phyloP scores from a whole-genome alignment of 2,113 vertebrate genomes.

The Uria aalge region DNA sequence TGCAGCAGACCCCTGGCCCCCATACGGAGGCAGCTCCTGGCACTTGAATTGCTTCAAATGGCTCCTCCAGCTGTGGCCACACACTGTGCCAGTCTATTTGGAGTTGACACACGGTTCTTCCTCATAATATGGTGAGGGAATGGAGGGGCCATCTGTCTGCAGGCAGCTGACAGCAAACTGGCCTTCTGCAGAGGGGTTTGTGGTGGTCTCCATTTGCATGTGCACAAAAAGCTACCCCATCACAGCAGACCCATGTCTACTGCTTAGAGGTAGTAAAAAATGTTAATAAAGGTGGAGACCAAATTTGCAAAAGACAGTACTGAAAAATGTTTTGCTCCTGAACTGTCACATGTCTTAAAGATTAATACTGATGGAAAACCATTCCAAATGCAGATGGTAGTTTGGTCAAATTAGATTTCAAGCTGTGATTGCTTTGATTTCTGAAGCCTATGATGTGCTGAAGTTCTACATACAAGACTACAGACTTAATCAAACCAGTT shows the following conservation, averaged over 20 bases:
- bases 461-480: neutral
- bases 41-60: neutral
- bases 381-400: neutral
- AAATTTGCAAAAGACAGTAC: neutral
- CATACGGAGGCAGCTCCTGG: neutral
- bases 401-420: neutral
- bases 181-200: neutral
- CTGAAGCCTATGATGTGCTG: neutral
- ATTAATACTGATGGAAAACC: neutral
- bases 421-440: neutral
- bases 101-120: neutral
- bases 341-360: neutral
- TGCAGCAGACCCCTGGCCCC: neutral
- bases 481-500: neutral
- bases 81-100: fast-evolving
- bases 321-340: neutral
- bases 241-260: fast-evolving
- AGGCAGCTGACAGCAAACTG: neutral
- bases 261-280: neutral
- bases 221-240: neutral
- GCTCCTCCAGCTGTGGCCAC: neutral
- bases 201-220: neutral
- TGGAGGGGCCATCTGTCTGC: neutral
- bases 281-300: neutral
- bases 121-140: neutral